Evolutionary conservation across 2,888 invertebrate genomes (phyloP).

Genomic region (Cartodere bifasciata): DNA sequence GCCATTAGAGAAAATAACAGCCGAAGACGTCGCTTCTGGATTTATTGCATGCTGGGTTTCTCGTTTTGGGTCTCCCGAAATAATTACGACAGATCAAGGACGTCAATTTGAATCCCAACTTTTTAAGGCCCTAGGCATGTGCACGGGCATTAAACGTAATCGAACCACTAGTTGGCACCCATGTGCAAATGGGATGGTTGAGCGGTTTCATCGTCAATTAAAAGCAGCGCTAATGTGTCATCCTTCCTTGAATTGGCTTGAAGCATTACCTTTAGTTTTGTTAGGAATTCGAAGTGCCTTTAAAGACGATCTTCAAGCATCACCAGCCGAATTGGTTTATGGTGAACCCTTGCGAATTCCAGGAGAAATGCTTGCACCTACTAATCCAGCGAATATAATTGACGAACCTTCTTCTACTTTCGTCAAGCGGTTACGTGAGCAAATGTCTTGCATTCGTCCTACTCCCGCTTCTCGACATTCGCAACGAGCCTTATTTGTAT

Average conservation of each 20-base stretch:
- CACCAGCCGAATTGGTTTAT: neutral
- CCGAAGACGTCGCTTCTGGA: neutral
- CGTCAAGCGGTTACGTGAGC: slow-evolving; percentile 5
- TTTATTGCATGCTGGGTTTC: slow-evolving; percentile 20
- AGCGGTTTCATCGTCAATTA: slow-evolving; percentile 14
- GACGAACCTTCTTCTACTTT: neutral
- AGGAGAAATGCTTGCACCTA: neutral
- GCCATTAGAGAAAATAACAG: neutral
- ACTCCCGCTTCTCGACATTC: slow-evolving; percentile 4
- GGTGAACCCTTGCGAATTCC: neutral
- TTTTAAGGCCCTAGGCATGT: neutral
- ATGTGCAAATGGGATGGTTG: slow-evolving; percentile 14
- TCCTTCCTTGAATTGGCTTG: slow-evolving; percentile 13
- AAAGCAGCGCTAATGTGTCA: slow-evolving; percentile 16
- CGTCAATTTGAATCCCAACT: slow-evolving; percentile 15
- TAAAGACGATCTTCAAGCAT: neutral
- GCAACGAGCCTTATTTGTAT: slow-evolving; percentile 24
- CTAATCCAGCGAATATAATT: neutral
- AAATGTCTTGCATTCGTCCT: slow-evolving; percentile 8
- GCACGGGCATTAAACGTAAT: neutral
- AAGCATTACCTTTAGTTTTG: slow-evolving; percentile 15
- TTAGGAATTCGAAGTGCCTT: slow-evolving; percentile 18
- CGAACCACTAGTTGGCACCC: slow-evolving; percentile 7
- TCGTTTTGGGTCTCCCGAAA: slow-evolving; percentile 12
- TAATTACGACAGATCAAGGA: slow-evolving; percentile 20